phyloP scores from a whole-genome alignment of 2,113 vertebrate genomes.

The Leptocoma aspasia region DNA sequence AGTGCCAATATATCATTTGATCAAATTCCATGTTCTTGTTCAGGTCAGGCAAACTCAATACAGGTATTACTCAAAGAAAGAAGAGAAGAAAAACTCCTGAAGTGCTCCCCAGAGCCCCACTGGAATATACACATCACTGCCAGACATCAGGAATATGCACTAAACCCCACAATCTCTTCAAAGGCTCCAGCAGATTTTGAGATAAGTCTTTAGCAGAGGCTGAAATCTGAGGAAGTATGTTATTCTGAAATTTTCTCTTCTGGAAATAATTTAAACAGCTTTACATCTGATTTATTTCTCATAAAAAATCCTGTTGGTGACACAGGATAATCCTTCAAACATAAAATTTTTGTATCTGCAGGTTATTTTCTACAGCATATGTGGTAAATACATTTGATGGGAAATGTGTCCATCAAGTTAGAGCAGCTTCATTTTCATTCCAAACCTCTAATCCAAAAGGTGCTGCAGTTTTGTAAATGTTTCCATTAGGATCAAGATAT shows the following conservation, averaged over 20 bases:
- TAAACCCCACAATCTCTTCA: not conserved
- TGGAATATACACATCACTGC: not conserved
- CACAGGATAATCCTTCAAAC: not conserved
- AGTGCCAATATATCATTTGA: too few relatives aligned
- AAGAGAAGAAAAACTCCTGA: not conserved
- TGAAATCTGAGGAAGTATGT: not conserved
- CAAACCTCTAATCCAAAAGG: not conserved
- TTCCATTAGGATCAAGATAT: not conserved
- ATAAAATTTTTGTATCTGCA: not conserved
- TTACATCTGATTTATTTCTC: not conserved
- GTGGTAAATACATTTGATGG: not conserved
- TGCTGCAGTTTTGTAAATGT: not conserved
- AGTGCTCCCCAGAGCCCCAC: accelerated
- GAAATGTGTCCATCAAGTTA: not conserved
- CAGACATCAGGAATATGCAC: not conserved
- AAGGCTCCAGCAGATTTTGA: not conserved
- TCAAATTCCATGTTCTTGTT: not conserved
- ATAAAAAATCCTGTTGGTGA: not conserved
- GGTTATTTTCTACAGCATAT: not conserved
- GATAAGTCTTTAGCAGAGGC: not conserved
- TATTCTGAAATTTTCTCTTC: not conserved
- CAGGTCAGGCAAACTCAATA: too few relatives aligned
- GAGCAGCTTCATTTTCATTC: not conserved
- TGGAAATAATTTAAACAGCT: not conserved
- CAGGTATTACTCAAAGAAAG: not conserved